phyloP scores from a whole-genome alignment of 2,113 vertebrate species.

The Lepidothrix coronata region DNA sequence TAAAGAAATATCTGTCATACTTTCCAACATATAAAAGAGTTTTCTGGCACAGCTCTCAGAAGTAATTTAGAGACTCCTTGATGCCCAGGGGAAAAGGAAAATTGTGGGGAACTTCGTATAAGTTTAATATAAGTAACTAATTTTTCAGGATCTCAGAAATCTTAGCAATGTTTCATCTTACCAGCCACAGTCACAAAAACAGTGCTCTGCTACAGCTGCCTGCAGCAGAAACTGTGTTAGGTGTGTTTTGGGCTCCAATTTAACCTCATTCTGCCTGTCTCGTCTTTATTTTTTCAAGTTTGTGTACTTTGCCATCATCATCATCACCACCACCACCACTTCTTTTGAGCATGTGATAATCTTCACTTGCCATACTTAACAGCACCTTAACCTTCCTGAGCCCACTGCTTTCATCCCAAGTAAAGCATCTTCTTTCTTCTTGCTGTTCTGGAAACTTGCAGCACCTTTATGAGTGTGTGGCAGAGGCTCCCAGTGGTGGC shows the following conservation, averaged over 20 bases:
- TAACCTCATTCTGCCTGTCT: background rate
- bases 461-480: rapidly evolving
- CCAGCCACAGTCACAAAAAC: background rate
- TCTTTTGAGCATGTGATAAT: background rate
- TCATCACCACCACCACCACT: background rate
- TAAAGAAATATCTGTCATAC: background rate
- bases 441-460: background rate
- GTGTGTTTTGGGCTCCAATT: background rate
- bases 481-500: background rate
- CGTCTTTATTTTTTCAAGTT: background rate
- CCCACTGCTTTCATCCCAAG: background rate
- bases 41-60: background rate
- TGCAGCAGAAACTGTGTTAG: background rate
- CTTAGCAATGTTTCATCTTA: background rate
- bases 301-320: background rate
- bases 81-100: background rate
- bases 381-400: background rate
- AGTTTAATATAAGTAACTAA: background rate
- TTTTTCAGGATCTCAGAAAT: background rate
- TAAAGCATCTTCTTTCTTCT: background rate
- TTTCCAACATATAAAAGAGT: background rate
- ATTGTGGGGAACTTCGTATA: background rate
- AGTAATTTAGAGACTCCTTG: background rate
- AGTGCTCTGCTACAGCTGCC: rapidly evolving
- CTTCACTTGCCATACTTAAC: background rate